Conservation (phyloP, 2,888 invertebrate species). For the Athrips mouffetella region DNA sequence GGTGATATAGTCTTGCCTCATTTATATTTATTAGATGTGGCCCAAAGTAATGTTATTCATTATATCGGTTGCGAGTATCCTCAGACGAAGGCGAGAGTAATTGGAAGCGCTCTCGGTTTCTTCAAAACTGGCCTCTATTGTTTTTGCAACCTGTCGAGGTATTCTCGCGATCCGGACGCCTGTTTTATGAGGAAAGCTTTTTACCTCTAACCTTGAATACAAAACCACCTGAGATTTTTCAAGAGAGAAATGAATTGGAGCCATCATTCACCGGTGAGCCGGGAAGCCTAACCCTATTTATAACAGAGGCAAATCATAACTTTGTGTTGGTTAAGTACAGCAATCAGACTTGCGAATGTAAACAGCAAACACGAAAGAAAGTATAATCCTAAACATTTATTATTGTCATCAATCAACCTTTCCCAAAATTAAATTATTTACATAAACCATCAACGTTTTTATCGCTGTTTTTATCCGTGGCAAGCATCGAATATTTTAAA, state of each 20-base stretch:
- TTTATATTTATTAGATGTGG: conserved; percentile 4
- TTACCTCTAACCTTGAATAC: too few relatives aligned
- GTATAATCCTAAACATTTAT: background rate
- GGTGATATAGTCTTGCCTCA: background rate
- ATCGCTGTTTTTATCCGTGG: background rate
- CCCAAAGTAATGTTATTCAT: conserved; percentile 14
- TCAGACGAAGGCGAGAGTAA: background rate
- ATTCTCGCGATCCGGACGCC: too few relatives aligned
- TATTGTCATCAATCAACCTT: background rate
- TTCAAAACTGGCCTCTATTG: too few relatives aligned
- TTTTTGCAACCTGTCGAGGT: too few relatives aligned
- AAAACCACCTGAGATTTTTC: background rate
- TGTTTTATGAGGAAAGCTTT: too few relatives aligned
- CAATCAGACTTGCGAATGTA: background rate
- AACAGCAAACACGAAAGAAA: background rate
- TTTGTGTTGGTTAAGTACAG: too few relatives aligned
- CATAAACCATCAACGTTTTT: background rate
- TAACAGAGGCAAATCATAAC: too few relatives aligned
- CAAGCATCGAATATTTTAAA: background rate
- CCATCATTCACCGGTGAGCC: too few relatives aligned
- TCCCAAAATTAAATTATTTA: background rate
- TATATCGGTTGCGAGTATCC: background rate
- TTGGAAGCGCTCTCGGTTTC: too few relatives aligned
- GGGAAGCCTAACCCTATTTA: too few relatives aligned
- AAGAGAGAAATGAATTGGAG: too few relatives aligned